Evolutionary conservation across 2,888 invertebrate species (phyloP).

Genomic region (Netelia fuscicornis): DNA sequence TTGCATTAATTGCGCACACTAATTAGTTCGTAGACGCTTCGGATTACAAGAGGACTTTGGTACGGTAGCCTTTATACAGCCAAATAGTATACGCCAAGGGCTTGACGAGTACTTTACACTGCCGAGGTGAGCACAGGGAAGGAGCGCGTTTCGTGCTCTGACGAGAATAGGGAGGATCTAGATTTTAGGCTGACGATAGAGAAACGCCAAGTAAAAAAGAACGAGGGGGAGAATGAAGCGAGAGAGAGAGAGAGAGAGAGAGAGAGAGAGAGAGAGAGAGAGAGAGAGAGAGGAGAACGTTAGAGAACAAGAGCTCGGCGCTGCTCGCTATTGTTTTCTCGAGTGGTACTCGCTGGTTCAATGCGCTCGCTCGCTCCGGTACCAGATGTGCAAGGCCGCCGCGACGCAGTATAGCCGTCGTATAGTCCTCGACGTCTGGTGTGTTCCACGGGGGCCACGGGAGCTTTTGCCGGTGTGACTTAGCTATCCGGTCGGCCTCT

Average conservation of each 20-base stretch:
- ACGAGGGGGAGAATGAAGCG: not conserved
- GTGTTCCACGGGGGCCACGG: slow-evolving; percentile 18
- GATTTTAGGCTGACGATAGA: slow-evolving; percentile 82
- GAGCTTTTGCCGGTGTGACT: slow-evolving; percentile 48
- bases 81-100: slow-evolving; percentile 35
- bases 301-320: slow-evolving; percentile 74
- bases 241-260: slow-evolving; percentile 58
- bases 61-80: not conserved
- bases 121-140: slow-evolving; percentile 52
- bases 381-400: slow-evolving; percentile 82
- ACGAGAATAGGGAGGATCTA: slow-evolving; percentile 76
- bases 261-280: slow-evolving; percentile 42
- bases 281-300: slow-evolving; percentile 71
- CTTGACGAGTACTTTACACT: slow-evolving; percentile 48
- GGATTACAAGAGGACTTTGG: slow-evolving; percentile 14
- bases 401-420: slow-evolving; percentile 19
- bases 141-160: slow-evolving; percentile 54
- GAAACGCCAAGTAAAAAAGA: slow-evolving; percentile 65
- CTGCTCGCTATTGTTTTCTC: slow-evolving; percentile 84
- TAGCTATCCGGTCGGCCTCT: slow-evolving; percentile 27
- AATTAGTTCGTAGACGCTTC: slow-evolving; percentile 43
- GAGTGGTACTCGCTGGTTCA: slow-evolving; percentile 84
- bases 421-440: slow-evolving; percentile 57
- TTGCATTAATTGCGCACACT: not conserved
- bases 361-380: slow-evolving; percentile 81